Conservation (phyloP, 1,140 invertebrate species). For the Drosophila oshimai region DNA sequence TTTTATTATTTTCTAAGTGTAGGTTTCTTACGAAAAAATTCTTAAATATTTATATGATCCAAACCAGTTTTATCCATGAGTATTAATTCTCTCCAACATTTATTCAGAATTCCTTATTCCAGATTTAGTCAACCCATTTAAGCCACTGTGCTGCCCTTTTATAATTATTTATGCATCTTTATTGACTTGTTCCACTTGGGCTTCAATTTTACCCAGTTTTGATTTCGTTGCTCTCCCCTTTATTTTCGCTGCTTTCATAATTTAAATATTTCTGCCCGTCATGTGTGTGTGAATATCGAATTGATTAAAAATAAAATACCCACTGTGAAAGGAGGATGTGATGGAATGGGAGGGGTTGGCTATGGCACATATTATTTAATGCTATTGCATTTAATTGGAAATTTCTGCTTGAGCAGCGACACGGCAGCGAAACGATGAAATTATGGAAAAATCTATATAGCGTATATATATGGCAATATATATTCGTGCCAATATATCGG, state of each 20-base stretch:
- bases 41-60: too few relatives aligned
- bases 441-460: conserved; percentile 61
- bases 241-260: conserved; percentile 13
- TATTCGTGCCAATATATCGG: conserved; percentile 5
- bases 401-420: conserved; percentile 49
- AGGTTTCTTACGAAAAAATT: too few relatives aligned
- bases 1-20: too few relatives aligned
- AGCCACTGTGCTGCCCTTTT: conserved; percentile 11
- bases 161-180: conserved; percentile 31
- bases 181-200: conserved; percentile 40
- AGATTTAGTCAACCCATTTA: too few relatives aligned
- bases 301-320: conserved; percentile 51
- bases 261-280: conserved; percentile 38
- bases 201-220: conserved; percentile 5
- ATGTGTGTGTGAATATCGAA: conserved; percentile 39
- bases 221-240: not conserved
- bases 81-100: too few relatives aligned
- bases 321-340: not conserved
- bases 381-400: conserved; percentile 66
- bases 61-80: too few relatives aligned
- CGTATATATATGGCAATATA: conserved; percentile 11
- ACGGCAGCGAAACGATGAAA: conserved; percentile 45
- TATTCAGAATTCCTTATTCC: not conserved
- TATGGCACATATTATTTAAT: conserved; percentile 48
- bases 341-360: not conserved